These are phyloP conservation scores for Ischnura elegans DNA, from an alignment of 2,888 invertebrate species.

Conservation along the genomic window DNA sequence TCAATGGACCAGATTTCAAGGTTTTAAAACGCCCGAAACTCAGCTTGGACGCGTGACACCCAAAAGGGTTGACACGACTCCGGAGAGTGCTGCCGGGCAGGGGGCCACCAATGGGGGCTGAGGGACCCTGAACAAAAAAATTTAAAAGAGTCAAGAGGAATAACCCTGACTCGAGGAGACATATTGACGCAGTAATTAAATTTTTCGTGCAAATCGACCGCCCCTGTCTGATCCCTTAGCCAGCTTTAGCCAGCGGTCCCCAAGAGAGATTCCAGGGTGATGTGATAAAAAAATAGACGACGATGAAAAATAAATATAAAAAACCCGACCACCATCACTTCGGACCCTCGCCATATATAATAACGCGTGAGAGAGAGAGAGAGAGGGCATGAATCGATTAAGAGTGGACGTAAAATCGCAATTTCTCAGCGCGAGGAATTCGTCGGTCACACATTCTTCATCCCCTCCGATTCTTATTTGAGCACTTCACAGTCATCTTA, in stretches of 20 bases:
- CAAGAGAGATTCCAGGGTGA: not conserved
- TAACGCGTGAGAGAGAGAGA: not conserved
- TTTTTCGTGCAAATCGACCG: constrained; percentile 43
- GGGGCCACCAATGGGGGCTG: not conserved
- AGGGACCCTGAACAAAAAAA: not conserved
- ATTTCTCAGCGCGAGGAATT: constrained; percentile 18
- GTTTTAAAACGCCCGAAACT: no score
- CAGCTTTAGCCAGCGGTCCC: not conserved
- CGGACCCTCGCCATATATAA: not conserved
- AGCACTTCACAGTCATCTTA: not conserved
- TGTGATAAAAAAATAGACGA: not conserved
- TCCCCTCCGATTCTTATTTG: not conserved
- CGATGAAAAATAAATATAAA: not conserved
- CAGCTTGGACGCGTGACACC: no score
- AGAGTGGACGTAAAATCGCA: constrained; percentile 25
- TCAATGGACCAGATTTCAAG: no score
- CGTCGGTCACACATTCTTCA: constrained; percentile 6
- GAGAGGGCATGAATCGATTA: constrained; percentile 23
- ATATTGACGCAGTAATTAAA: constrained; percentile 35
- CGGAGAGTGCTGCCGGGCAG: not conserved
- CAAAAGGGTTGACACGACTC: no score
- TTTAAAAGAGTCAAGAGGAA: constrained; percentile 11
- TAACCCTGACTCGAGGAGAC: constrained; percentile 4
- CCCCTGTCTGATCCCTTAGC: not conserved
- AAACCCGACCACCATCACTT: not conserved